Percentiles rank a stretch among this genome's conserved stretches.
phyloP scores from a whole-genome alignment of 2,888 invertebrate genomes.

The Synergus umbraculus region DNA sequence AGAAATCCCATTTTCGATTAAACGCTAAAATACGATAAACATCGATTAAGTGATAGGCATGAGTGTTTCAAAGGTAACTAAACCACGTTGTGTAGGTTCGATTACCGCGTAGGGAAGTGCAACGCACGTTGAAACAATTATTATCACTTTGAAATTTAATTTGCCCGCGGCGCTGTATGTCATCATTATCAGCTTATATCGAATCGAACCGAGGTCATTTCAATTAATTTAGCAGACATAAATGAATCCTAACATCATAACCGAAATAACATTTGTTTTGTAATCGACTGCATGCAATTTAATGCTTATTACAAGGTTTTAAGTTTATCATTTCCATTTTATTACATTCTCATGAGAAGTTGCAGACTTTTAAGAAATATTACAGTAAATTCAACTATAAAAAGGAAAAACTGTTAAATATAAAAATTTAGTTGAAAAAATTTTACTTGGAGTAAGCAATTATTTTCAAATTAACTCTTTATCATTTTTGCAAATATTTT shows the following conservation, averaged over 20 bases:
- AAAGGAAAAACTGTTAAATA: no score
- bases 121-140: constrained; percentile 18
- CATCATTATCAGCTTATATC: background rate
- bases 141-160: constrained; percentile 27
- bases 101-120: background rate
- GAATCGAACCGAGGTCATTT: background rate
- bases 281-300: background rate
- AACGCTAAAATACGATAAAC: constrained; percentile 39
- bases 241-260: background rate
- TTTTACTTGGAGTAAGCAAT: no score
- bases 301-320: background rate
- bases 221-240: background rate
- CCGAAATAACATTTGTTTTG: background rate
- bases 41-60: constrained; percentile 28
- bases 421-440: no score
- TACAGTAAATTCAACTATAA: no score
- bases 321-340: no score
- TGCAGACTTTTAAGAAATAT: no score
- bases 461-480: no score
- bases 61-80: constrained; percentile 23
- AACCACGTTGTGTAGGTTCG: background rate
- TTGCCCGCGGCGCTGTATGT: background rate
- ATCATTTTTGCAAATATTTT: no score
- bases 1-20: constrained; percentile 32
- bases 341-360: no score